Evolutionary conservation across 2,797 vertebrate genomes (phyloP).

Genomic region (Chelon labrosus): DNA sequence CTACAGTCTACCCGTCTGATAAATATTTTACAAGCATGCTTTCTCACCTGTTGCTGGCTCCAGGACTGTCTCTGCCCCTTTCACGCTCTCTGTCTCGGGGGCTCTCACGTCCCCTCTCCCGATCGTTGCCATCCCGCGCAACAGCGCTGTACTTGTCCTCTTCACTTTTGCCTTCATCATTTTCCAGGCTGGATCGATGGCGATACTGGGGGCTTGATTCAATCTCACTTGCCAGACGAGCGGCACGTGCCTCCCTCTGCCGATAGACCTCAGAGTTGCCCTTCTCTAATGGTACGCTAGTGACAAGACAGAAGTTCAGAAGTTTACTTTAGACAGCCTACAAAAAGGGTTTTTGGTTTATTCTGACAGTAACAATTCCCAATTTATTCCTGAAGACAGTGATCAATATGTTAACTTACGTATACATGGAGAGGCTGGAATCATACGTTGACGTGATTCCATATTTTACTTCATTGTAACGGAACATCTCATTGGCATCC

Average conservation of each 20-base stretch:
- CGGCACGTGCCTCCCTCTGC: conserved; percentile 90
- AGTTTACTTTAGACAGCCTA: no score
- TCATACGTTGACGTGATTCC: conserved; percentile 95
- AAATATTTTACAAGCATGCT: neutral
- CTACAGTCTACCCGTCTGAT: neutral
- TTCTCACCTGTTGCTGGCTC: conserved; percentile 79
- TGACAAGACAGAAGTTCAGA: neutral
- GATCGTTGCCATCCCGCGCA: conserved; percentile 79
- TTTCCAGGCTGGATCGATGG: conserved; percentile 89
- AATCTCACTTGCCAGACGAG: conserved; percentile 91
- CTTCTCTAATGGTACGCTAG: conserved; percentile 90
- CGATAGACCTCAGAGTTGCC: conserved; percentile 90
- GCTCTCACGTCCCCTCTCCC: conserved; percentile 75
- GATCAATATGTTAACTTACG: conserved; percentile 83
- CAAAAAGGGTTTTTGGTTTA: neutral
- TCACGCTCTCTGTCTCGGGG: conserved; percentile 83
- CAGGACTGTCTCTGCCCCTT: conserved; percentile 85
- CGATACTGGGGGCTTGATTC: conserved; percentile 93
- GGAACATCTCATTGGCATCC: conserved; percentile 97
- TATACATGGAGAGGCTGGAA: conserved; percentile 93
- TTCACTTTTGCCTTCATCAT: conserved; percentile 91
- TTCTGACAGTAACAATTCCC: neutral
- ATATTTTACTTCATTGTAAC: conserved; percentile 94
- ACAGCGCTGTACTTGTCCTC: conserved; percentile 94
- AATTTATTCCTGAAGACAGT: neutral